Evolutionary conservation across 92 coral and sea anemone species (phyloP).

Genomic region (Phymanthus crucifer): DNA sequence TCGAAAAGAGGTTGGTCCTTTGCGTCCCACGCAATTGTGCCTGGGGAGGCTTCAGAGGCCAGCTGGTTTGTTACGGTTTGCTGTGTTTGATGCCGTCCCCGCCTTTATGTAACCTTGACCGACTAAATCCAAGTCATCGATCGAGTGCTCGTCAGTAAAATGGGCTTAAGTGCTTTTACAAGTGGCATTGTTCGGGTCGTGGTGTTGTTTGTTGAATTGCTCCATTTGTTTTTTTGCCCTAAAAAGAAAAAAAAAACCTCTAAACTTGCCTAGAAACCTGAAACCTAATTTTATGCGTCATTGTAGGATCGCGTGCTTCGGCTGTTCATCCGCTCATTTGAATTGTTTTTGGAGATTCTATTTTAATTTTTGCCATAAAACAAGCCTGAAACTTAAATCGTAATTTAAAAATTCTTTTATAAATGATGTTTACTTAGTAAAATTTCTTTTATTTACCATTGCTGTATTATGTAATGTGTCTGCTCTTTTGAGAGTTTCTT

Average conservation of each 20-base stretch:
- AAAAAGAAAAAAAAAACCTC: not conserved
- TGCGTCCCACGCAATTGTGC: constrained; percentile 16
- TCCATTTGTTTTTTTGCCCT: not conserved
- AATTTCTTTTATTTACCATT: no score
- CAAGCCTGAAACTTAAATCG: no score
- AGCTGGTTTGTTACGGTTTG: constrained; percentile 32
- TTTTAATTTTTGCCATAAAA: no score
- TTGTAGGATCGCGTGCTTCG: no score
- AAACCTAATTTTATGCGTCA: no score
- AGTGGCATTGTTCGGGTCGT: not conserved
- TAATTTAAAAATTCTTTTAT: no score
- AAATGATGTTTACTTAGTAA: no score
- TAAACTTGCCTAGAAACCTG: no score
- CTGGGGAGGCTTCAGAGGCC: constrained; percentile 15
- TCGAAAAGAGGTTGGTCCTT: not conserved
- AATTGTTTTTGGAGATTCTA: no score
- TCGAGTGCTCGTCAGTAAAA: not conserved
- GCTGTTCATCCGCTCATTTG: no score
- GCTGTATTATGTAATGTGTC: no score
- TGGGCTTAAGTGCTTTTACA: not conserved
- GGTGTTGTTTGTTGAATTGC: not conserved
- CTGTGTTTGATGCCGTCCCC: constrained; percentile 13
- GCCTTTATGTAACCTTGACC: constrained; percentile 11
- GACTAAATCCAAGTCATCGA: not conserved
- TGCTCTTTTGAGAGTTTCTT: no score